phyloP scores from a whole-genome alignment of 2,797 vertebrate genomes.

The Eleutherodactylus coqui region DNA sequence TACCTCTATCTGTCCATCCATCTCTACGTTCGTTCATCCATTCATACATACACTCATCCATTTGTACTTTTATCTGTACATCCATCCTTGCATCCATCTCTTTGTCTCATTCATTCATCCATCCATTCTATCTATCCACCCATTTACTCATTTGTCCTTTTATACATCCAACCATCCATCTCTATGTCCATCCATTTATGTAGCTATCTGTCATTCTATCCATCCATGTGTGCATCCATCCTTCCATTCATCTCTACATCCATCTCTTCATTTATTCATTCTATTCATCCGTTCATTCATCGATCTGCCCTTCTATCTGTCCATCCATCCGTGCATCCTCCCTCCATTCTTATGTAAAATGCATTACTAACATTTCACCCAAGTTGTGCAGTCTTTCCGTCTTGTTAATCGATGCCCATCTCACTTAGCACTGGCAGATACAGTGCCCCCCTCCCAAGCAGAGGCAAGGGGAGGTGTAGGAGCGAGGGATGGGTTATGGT shows the following conservation, averaged over 20 bases:
- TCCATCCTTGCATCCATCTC: too few species aligned
- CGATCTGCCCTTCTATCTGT: neutral
- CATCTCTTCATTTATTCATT: neutral
- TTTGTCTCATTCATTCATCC: too few species aligned
- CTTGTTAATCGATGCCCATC: neutral
- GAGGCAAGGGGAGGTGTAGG: conserved; percentile 46
- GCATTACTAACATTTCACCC: neutral
- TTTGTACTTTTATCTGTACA: too few species aligned
- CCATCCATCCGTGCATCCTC: neutral
- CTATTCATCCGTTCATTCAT: neutral
- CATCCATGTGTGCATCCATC: neutral
- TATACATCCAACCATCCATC: too few species aligned
- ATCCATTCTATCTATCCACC: too few species aligned
- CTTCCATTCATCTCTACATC: neutral
- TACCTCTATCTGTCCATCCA: neutral
- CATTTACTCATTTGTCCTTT: too few species aligned
- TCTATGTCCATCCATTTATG: too few species aligned
- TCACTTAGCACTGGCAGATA: conserved; percentile 10
- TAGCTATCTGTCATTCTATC: too few species aligned
- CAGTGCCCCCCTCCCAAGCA: conserved; percentile 47
- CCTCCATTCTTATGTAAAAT: neutral
- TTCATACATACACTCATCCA: too few species aligned
- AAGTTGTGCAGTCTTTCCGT: neutral
- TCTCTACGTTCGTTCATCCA: too few species aligned
- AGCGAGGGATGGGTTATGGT: conserved; percentile 49